Conservation (phyloP, 2,797 vertebrate species). For the Sibirionetta formosa region DNA sequence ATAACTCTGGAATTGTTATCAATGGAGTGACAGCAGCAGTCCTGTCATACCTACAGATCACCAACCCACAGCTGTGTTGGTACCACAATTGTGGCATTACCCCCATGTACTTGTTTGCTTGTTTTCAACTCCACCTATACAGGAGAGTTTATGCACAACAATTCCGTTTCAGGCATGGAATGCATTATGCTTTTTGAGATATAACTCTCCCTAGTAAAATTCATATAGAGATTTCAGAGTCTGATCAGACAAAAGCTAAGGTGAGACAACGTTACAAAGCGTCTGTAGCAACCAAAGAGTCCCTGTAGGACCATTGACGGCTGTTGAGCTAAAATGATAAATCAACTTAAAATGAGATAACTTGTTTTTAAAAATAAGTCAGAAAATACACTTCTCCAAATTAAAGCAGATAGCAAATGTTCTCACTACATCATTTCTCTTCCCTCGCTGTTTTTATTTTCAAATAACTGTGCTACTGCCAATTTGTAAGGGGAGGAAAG, state of each 20-base stretch:
- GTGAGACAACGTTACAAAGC: neutral
- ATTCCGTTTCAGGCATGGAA: too few species aligned
- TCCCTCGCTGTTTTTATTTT: neutral
- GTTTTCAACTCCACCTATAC: accelerated
- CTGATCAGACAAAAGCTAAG: neutral
- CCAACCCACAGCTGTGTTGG: neutral
- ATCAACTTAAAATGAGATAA: neutral
- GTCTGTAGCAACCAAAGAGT: neutral
- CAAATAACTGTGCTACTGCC: neutral
- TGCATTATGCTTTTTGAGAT: neutral
- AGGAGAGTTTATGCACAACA: neutral
- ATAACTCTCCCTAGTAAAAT: neutral
- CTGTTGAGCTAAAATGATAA: neutral
- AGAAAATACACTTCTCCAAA: neutral
- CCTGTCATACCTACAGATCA: neutral
- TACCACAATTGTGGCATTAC: neutral
- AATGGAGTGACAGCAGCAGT: accelerated
- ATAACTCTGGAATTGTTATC: neutral
- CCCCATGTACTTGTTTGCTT: neutral
- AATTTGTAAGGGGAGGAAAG: neutral
- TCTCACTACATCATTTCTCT: neutral
- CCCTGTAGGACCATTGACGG: accelerated
- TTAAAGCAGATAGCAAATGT: neutral
- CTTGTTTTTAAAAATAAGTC: neutral
- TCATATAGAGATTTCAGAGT: neutral